These are phyloP conservation scores for Euplagia quadripunctaria DNA, from an alignment of 2,888 invertebrate genomes.

Conservation along the genomic window DNA sequence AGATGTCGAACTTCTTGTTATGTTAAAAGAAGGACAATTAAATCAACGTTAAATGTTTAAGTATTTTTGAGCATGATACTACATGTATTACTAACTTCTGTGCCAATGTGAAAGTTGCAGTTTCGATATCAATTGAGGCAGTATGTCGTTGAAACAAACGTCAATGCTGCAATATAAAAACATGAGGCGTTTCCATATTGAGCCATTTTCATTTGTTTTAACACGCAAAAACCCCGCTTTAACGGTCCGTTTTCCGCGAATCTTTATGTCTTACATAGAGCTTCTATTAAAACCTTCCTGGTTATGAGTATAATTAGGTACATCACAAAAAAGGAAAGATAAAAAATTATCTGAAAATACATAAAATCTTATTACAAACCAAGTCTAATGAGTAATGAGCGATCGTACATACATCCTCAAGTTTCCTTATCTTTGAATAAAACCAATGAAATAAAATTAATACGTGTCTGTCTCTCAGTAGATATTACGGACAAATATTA, in stretches of 20 bases:
- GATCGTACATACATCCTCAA: not conserved
- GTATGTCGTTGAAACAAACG: not conserved
- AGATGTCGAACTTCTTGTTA: too few species aligned
- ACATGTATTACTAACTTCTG: too few species aligned
- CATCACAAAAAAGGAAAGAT: too few species aligned
- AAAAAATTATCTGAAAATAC: too few species aligned
- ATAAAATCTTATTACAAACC: too few species aligned
- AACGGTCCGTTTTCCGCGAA: not conserved
- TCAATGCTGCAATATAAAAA: constrained; percentile 3
- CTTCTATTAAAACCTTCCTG: too few species aligned
- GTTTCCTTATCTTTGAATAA: not conserved
- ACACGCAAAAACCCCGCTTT: not conserved
- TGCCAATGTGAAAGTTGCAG: too few species aligned
- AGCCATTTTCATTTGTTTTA: not conserved
- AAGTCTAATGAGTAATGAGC: too few species aligned
- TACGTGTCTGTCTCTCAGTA: not conserved
- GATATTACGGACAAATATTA: not conserved
- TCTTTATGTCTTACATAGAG: not conserved
- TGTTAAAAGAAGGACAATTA: too few species aligned
- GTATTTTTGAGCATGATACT: too few species aligned
- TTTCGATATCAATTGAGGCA: not conserved
- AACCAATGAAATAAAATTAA: not conserved
- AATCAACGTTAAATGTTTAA: too few species aligned
- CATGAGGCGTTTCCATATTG: not conserved
- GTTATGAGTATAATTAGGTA: too few species aligned